These are phyloP conservation scores for Caenorhabditis sinica DNA, from an alignment of 2,888 invertebrate species.

Conservation along the genomic window DNA sequence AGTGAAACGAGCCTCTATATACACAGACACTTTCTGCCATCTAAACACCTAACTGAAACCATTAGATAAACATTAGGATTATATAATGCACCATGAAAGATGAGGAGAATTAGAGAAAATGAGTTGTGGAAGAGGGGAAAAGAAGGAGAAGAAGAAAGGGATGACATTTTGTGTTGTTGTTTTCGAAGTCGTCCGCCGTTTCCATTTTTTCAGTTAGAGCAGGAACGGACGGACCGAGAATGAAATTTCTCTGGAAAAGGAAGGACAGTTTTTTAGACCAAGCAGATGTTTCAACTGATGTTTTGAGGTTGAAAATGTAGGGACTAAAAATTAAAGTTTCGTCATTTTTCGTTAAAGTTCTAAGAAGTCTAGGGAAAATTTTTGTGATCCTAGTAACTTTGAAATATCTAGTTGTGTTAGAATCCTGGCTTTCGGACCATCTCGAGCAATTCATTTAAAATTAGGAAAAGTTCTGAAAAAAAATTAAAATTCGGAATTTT, in stretches of 20 bases:
- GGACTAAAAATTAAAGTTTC: no score
- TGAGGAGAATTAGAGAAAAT: conserved; percentile 33
- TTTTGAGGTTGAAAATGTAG: no score
- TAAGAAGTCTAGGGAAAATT: no score
- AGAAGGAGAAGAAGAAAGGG: neutral
- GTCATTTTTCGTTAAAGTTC: neutral
- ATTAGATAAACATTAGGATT: conserved; percentile 33
- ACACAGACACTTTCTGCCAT: neutral
- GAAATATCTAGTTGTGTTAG: no score
- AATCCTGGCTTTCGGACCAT: no score
- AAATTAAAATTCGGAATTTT: no score
- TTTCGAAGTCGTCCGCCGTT: neutral
- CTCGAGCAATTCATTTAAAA: no score
- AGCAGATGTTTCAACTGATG: no score
- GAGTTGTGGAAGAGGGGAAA: neutral
- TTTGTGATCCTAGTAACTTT: no score
- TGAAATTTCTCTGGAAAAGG: no score
- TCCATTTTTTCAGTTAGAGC: neutral
- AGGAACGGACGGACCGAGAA: neutral
- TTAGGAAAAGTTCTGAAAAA: no score
- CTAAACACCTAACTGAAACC: conserved; percentile 29
- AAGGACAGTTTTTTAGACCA: no score
- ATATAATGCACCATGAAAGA: conserved; percentile 15
- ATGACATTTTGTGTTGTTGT: conserved; percentile 15
- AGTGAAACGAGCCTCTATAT: neutral